Conservation (phyloP, 1,140 invertebrate species). For the Ips nitidus region DNA sequence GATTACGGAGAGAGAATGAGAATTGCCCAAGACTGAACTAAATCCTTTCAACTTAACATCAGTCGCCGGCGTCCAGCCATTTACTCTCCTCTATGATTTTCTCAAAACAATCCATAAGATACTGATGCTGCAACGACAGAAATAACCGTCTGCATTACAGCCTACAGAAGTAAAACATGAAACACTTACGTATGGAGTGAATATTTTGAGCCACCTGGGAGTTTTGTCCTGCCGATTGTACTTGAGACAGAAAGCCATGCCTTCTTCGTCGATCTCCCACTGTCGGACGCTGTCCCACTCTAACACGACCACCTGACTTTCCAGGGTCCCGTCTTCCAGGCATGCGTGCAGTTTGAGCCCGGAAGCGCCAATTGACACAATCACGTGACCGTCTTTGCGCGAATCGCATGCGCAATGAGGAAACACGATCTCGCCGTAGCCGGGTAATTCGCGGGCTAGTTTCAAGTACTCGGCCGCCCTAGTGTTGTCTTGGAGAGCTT, state of each 20-base stretch:
- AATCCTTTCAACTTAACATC: slow-evolving; percentile 41
- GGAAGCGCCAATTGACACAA: slow-evolving; percentile 70
- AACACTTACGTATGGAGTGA: slow-evolving; percentile 85
- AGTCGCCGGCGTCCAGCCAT: slow-evolving; percentile 77
- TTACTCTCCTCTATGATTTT: slow-evolving; percentile 88
- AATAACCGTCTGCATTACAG: neutral
- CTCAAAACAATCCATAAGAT: slow-evolving; percentile 92
- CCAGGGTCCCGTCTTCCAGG: slow-evolving; percentile 79
- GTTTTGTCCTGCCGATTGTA: slow-evolving; percentile 82
- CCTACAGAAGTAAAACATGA: no score
- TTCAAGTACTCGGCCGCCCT: slow-evolving; percentile 88
- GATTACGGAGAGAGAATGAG: neutral
- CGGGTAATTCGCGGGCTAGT: slow-evolving; percentile 80
- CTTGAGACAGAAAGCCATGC: slow-evolving; percentile 85
- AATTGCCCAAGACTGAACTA: neutral
- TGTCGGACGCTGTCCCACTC: slow-evolving; percentile 78
- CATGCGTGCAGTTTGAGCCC: slow-evolving; percentile 86
- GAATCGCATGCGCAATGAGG: slow-evolving; percentile 95
- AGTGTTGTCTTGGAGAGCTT: slow-evolving; percentile 88
- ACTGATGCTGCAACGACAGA: slow-evolving; percentile 76
- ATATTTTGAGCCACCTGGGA: slow-evolving; percentile 84
- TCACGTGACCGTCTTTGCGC: slow-evolving; percentile 87
- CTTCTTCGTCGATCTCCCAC: slow-evolving; percentile 89
- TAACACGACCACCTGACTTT: slow-evolving; percentile 82
- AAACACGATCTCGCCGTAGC: slow-evolving; percentile 91